These are phyloP conservation scores for Drosophila ogumai DNA, from an alignment of 1,140 invertebrate species.

Conservation along the genomic window DNA sequence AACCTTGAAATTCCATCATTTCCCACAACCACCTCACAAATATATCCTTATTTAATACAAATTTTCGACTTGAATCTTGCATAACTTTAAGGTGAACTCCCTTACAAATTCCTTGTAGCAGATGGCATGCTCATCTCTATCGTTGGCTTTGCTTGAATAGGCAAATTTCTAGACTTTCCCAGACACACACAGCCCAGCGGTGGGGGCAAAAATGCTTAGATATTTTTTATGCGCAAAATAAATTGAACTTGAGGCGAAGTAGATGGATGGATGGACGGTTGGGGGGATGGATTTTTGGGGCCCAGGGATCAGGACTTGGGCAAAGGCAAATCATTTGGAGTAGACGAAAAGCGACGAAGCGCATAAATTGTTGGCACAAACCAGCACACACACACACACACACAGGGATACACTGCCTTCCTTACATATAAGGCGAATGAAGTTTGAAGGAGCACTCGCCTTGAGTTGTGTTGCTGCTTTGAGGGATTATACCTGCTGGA, in stretches of 20 bases:
- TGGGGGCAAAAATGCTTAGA: slow-evolving; percentile 59
- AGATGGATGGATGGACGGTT: slow-evolving; percentile 7
- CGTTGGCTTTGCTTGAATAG: slow-evolving; percentile 38
- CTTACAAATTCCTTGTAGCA: not conserved
- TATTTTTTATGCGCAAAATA: slow-evolving; percentile 79
- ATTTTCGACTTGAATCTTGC: not conserved
- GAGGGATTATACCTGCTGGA: slow-evolving; percentile 78
- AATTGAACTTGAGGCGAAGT: slow-evolving; percentile 67
- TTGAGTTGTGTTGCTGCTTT: slow-evolving; percentile 71
- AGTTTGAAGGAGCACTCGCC: slow-evolving; percentile 13
- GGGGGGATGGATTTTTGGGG: slow-evolving; percentile 2
- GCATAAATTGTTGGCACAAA: slow-evolving; percentile 72
- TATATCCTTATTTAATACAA: not conserved
- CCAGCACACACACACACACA: slow-evolving; percentile 21
- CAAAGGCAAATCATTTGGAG: slow-evolving; percentile 70
- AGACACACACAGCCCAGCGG: slow-evolving; percentile 30
- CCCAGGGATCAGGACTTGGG: slow-evolving; percentile 16
- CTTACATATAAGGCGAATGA: slow-evolving; percentile 28
- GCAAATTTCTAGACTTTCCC: slow-evolving; percentile 50
- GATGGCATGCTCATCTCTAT: slow-evolving; percentile 36
- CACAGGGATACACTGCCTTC: slow-evolving; percentile 6
- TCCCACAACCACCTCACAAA: not conserved
- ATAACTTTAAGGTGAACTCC: slow-evolving; percentile 11
- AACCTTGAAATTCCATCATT: not conserved
- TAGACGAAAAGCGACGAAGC: slow-evolving; percentile 80